Evolutionary conservation across 2,888 invertebrate genomes (phyloP).

Genomic region (Diogma glabrata): DNA sequence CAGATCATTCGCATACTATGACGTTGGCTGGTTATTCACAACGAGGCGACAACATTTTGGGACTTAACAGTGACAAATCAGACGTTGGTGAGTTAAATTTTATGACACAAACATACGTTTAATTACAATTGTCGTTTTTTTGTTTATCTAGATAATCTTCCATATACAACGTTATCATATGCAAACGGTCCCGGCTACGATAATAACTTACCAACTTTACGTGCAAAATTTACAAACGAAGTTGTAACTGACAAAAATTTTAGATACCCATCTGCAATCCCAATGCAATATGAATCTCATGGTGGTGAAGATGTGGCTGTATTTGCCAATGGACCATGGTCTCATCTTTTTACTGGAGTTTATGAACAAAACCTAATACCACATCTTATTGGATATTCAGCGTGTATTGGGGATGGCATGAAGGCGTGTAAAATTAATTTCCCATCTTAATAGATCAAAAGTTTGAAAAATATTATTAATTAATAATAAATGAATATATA

Average conservation of each 20-base stretch:
- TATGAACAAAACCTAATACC: slow-evolving; percentile 48
- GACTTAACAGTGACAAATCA: slow-evolving; percentile 29
- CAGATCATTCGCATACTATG: slow-evolving; percentile 72
- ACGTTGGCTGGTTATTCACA: slow-evolving; percentile 61
- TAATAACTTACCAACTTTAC: slow-evolving; percentile 15
- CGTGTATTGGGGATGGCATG: slow-evolving; percentile 29
- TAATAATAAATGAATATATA: too few species aligned
- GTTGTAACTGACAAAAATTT: slow-evolving; percentile 29
- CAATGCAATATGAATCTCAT: slow-evolving; percentile 54
- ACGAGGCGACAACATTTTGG: slow-evolving; percentile 42
- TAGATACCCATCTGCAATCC: slow-evolving; percentile 48
- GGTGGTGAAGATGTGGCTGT: slow-evolving; percentile 70
- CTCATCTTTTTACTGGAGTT: slow-evolving; percentile 47
- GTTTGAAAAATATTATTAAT: too few species aligned
- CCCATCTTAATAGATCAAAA: too few species aligned
- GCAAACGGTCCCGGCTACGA: slow-evolving; percentile 60
- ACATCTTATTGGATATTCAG: slow-evolving; percentile 35
- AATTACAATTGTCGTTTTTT: too few species aligned
- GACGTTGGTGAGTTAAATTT: slow-evolving; percentile 17
- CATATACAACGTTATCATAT: slow-evolving; percentile 57
- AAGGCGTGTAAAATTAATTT: slow-evolving; percentile 12
- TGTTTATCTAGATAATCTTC: slow-evolving; percentile 46
- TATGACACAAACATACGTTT: too few species aligned
- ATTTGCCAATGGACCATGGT: slow-evolving; percentile 50
- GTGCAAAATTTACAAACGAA: slow-evolving; percentile 22